phyloP scores from a whole-genome alignment of 2,113 vertebrate genomes.

The Periophthalmodon schlosseri region DNA sequence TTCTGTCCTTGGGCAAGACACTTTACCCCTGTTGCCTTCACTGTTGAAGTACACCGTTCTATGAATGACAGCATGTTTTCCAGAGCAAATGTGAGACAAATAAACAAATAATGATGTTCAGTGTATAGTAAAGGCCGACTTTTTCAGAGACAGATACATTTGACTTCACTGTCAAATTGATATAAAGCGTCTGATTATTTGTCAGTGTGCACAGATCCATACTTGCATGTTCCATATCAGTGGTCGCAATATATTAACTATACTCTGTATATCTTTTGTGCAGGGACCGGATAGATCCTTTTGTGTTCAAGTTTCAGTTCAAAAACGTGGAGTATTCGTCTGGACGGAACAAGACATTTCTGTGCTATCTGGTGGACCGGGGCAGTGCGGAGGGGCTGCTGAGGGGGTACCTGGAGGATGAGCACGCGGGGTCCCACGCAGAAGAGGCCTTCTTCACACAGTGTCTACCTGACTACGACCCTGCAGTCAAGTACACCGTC shows the following conservation, averaged over 20 bases:
- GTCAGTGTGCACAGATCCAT: too few species aligned
- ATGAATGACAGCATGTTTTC: too few species aligned
- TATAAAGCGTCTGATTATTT: too few species aligned
- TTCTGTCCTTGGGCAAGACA: too few species aligned
- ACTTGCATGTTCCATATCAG: not conserved
- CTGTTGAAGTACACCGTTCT: too few species aligned
- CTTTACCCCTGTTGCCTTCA: too few species aligned
- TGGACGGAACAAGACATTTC: slow-evolving; percentile 93
- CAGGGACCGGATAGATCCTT: slow-evolving; percentile 88
- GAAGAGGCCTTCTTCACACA: slow-evolving; percentile 90
- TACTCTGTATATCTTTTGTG: not conserved
- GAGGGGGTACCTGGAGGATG: slow-evolving; percentile 90
- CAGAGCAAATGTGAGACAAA: too few species aligned
- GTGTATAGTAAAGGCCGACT: too few species aligned
- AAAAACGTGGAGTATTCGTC: slow-evolving; percentile 97
- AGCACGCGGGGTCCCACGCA: slow-evolving; percentile 82
- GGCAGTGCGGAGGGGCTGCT: slow-evolving; percentile 69
- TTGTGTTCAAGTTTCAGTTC: slow-evolving; percentile 93
- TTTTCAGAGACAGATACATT: too few species aligned
- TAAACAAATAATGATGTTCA: too few species aligned
- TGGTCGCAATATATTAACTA: not conserved
- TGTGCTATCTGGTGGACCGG: slow-evolving; percentile 88
- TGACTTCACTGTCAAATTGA: too few species aligned
- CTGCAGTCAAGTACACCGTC: slow-evolving; percentile 75
- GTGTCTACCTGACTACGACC: slow-evolving; percentile 78